Percentiles rank a stretch among this genome's conserved stretches.
These are phyloP conservation scores for Gulo gulo DNA, from an alignment of 2,113 vertebrate genomes.

Conservation along the genomic window DNA sequence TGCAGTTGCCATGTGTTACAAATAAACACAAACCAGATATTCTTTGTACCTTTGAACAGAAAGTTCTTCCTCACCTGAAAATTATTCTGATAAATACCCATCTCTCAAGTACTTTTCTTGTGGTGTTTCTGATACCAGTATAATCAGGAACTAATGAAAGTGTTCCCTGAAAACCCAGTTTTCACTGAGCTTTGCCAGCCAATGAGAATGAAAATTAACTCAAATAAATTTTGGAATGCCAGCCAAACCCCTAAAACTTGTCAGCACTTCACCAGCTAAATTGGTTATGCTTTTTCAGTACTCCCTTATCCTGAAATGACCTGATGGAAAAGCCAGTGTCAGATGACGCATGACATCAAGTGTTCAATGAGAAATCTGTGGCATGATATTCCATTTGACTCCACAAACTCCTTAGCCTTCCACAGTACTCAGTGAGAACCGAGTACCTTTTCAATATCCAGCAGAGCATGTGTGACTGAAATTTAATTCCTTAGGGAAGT, in stretches of 20 bases:
- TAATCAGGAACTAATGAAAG: constrained; percentile 40
- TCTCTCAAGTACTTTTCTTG: constrained; percentile 26
- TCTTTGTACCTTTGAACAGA: constrained; percentile 16
- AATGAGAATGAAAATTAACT: constrained; percentile 59
- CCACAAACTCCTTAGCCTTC: constrained; percentile 16
- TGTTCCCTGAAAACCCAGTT: constrained; percentile 40
- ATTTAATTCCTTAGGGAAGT: constrained; percentile 67
- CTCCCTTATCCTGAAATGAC: constrained; percentile 80
- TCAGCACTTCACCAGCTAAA: constrained; percentile 51
- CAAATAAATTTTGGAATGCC: constrained; percentile 66
- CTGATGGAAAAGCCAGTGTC: constrained; percentile 59
- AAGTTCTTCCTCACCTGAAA: constrained; percentile 14
- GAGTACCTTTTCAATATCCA: constrained; percentile 42
- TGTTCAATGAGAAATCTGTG: neutral
- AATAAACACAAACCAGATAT: constrained; percentile 30
- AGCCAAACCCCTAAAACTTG: constrained; percentile 59
- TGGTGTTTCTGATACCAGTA: constrained; percentile 33
- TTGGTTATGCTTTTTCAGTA: constrained; percentile 40
- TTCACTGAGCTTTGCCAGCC: constrained; percentile 35
- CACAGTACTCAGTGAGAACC: neutral
- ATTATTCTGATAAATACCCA: neutral
- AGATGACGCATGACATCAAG: constrained; percentile 41
- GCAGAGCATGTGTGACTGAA: constrained; percentile 48
- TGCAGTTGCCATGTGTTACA: neutral
- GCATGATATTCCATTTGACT: neutral